Evolutionary conservation across 2,888 invertebrate genomes (phyloP).

Genomic region (Pandemis heparana): DNA sequence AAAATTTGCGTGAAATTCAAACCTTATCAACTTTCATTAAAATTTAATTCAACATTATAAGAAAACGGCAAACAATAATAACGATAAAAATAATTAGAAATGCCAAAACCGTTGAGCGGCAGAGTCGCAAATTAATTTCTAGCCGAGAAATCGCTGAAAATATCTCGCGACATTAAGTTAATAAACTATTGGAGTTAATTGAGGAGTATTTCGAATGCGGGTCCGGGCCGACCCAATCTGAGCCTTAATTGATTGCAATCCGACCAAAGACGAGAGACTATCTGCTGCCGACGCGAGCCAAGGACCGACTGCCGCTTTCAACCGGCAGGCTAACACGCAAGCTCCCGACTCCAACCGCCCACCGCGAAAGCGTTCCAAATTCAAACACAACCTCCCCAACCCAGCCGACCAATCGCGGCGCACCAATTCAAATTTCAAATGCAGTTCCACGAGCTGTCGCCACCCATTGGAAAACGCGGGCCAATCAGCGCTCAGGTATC

Average conservation of each 20-base stretch:
- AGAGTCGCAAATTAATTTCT: conserved; percentile 60
- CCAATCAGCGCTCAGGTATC: conserved; percentile 73
- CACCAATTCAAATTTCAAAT: conserved; percentile 68
- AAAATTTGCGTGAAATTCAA: conserved; percentile 82
- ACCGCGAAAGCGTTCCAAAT: conserved; percentile 76
- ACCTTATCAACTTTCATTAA: conserved; percentile 77
- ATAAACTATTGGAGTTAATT: conserved; percentile 86
- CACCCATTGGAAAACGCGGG: conserved; percentile 62
- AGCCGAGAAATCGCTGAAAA: conserved; percentile 65
- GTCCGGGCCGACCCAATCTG: conserved; percentile 72
- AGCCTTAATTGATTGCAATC: conserved; percentile 79
- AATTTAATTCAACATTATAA: conserved; percentile 68
- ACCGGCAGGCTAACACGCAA: conserved; percentile 77
- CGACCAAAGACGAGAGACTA: conserved; percentile 71
- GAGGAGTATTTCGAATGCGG: conserved; percentile 69
- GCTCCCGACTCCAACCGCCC: conserved; percentile 73
- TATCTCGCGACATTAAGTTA: conserved; percentile 78
- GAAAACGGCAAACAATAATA: conserved; percentile 65
- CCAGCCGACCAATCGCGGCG: conserved; percentile 64
- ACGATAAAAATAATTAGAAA: conserved; percentile 66
- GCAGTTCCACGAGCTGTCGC: conserved; percentile 58
- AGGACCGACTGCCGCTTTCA: conserved; percentile 69
- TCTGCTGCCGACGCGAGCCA: conserved; percentile 56
- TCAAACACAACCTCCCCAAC: conserved; percentile 73
- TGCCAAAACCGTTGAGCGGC: conserved; percentile 52